A percentile compares a stretch with the other conserved stretches of the same genome.
Conservation (phyloP, 2,888 invertebrate genomes). For the Steinernema carpocapsae region DNA sequence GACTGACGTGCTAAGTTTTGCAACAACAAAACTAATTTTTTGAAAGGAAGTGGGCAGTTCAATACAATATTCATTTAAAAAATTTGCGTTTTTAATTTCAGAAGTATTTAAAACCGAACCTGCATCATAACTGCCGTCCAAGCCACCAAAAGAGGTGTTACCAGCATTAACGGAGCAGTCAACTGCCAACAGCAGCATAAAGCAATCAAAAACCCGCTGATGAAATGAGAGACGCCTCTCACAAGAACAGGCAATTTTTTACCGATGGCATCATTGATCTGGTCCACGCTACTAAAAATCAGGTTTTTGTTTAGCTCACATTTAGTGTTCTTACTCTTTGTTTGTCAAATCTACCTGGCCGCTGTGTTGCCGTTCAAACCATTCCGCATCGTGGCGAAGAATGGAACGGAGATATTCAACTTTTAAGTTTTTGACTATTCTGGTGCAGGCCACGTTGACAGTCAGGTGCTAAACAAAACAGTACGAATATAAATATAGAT, state of each 20-base stretch:
- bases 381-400: background rate
- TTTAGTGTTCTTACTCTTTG: background rate
- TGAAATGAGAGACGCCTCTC: background rate
- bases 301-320: background rate
- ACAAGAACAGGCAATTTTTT: background rate
- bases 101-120: too few species aligned
- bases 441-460: background rate
- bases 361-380: background rate
- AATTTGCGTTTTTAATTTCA: too few species aligned
- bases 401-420: background rate
- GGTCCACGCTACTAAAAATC: background rate
- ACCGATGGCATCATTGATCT: background rate
- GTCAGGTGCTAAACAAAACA: background rate
- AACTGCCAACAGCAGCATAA: background rate
- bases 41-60: too few species aligned
- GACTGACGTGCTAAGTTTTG: too few species aligned
- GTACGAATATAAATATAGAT: background rate
- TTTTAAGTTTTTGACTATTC: background rate
- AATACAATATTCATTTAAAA: too few species aligned
- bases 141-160: background rate
- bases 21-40: too few species aligned
- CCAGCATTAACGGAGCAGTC: background rate
- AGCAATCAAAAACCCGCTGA: background rate
- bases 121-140: slow-evolving; percentile 3
- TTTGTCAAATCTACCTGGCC: background rate